Base-by-base conservation (phyloP, 2,888 invertebrate genomes). In the Gisinianus flammeolus region DNA sequence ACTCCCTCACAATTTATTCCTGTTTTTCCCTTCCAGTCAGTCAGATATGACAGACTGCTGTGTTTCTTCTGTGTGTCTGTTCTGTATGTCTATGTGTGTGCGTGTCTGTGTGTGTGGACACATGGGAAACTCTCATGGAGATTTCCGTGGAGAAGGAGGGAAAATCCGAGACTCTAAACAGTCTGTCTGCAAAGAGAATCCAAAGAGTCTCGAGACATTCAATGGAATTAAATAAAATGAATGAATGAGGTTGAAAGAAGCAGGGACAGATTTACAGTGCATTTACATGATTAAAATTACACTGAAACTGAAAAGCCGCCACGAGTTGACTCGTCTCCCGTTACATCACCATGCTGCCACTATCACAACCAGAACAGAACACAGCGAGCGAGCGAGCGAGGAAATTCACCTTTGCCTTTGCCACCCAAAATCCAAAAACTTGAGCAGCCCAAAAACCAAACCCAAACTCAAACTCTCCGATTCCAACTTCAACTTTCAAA, bases 261-360 rank as follows among this genome's bases (percentile, higher is more conserved):
- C 54, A 66, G 77, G 79, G 81, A 81, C 79, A 82, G 83, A 83
- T 82, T 82, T 81, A 83, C 81, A 80, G 79, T 84, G 82, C 83
- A 84, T 84, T 83, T 83, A 81, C 84, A 82, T 84, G 84, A 84
- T 84, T 84, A 84, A 82, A 84, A 83, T 83, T 81, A 81, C 81
- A 79, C 72, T 74, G 72, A 33, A 56, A 58, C n/a, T 35, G 56
- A 2, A 54, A 64, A 74, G 54, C 30, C 33, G 22, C 74, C 64
- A 56, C 54, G 72, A 22, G 28, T 56, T 28, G 26, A 12, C 44
- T 16, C 44, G 44, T 19, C 44, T 1, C 19, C 44, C 19, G 8
- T 19, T 44, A 12, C 44, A 44, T 6, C 44, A 44, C 2, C 2
- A 44, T 44, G 2, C 44, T 16, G 44, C 44, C 44, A 44, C 35